A percentile compares a stretch with the other conserved stretches of the same genome.
Evolutionary conservation across 2,888 invertebrate genomes (phyloP).

Genomic region (Dynastes grantii): DNA sequence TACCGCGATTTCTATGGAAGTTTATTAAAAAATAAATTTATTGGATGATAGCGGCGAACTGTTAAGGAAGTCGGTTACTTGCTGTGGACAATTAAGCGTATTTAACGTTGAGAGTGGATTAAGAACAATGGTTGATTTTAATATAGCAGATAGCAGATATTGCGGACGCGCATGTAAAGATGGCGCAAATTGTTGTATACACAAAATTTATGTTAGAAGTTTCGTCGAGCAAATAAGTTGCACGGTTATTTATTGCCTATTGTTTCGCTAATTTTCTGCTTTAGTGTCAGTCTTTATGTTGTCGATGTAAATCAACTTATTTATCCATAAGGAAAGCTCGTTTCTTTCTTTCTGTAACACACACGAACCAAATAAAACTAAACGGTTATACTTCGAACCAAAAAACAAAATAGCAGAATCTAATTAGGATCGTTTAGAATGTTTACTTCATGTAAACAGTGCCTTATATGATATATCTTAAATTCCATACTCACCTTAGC

Average conservation of each 20-base stretch:
- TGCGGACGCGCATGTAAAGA: constrained; percentile 41
- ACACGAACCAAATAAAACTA: constrained; percentile 1
- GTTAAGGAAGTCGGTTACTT: constrained; percentile 33
- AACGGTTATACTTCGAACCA: not conserved
- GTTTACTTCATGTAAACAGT: too few relatives aligned
- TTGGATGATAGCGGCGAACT: constrained; percentile 40
- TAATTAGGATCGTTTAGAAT: constrained; percentile 3
- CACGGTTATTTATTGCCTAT: constrained; percentile 41
- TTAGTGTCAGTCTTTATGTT: constrained; percentile 38
- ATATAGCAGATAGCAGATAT: constrained; percentile 37
- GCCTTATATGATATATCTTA: too few relatives aligned
- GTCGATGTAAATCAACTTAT: constrained; percentile 26
- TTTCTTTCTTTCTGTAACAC: constrained; percentile 14
- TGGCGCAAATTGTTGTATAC: constrained; percentile 47
- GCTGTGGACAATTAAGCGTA: constrained; percentile 40
- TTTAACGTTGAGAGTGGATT: constrained; percentile 37
- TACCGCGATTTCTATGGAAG: constrained; percentile 41
- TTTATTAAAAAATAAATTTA: constrained; percentile 47
- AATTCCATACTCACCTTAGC: too few relatives aligned
- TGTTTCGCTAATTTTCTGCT: constrained; percentile 45
- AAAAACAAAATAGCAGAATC: not conserved
- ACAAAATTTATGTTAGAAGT: constrained; percentile 46
- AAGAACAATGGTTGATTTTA: constrained; percentile 46
- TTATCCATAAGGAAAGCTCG: constrained; percentile 13
- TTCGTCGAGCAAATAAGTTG: constrained; percentile 42